Percentiles rank a stretch among this genome's conserved stretches.
phyloP scores from a whole-genome alignment of 2,888 invertebrate genomes.

The Antheraea yamamai region DNA sequence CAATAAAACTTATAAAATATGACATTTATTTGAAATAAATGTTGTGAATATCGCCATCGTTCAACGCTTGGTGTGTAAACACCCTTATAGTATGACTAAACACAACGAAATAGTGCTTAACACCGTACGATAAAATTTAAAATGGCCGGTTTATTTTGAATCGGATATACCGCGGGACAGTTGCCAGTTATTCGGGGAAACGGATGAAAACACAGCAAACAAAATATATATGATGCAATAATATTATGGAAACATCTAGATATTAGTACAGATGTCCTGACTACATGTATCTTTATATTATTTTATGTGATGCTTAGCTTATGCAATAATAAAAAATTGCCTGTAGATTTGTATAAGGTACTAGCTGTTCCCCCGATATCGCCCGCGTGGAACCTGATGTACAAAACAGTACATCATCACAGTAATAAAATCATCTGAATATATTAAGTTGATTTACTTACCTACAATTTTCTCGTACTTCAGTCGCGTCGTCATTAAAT shows the following conservation, averaged over 20 bases:
- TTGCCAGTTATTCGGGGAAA: conserved; percentile 58
- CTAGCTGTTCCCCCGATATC: too few relatives aligned
- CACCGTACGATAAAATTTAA: conserved; percentile 21
- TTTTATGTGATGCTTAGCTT: too few relatives aligned
- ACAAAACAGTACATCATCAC: too few relatives aligned
- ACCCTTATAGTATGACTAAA: conserved; percentile 14
- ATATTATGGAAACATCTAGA: conserved; percentile 46
- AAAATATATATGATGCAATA: conserved; percentile 60
- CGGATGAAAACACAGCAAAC: conserved; percentile 44
- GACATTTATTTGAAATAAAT: neutral
- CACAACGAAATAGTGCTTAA: conserved; percentile 23
- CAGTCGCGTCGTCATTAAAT: too few relatives aligned
- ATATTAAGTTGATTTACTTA: too few relatives aligned
- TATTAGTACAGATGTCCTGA: conserved; percentile 2
- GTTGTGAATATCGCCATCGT: neutral
- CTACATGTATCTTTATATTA: neutral
- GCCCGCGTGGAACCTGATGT: too few relatives aligned
- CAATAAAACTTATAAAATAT: too few relatives aligned
- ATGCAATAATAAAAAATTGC: too few relatives aligned
- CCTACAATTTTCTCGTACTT: too few relatives aligned
- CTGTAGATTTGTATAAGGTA: too few relatives aligned
- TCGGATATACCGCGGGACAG: conserved; percentile 45
- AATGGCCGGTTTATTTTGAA: conserved; percentile 27
- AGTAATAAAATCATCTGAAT: too few relatives aligned
- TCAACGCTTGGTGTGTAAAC: neutral